Conservation (phyloP, 1,140 invertebrate species). For the Musca vetustissima region DNA sequence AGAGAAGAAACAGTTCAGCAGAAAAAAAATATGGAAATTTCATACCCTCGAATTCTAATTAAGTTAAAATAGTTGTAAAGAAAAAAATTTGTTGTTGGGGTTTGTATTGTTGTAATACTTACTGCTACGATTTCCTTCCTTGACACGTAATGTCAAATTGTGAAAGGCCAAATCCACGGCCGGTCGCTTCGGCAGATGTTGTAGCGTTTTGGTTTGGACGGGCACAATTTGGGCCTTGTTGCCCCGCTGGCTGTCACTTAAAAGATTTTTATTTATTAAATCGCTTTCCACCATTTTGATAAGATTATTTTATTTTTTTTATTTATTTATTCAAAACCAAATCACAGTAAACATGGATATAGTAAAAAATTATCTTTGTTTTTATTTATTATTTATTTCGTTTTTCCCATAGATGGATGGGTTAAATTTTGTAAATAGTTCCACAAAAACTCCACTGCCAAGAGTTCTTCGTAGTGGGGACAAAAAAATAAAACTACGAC, state of each 20-base stretch:
- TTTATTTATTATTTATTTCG: no score
- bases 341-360: background rate
- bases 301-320: slow-evolving; percentile 8
- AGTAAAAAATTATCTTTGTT: no score
- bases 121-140: slow-evolving; percentile 77
- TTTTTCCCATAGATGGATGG: background rate
- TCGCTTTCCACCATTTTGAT: slow-evolving; percentile 52
- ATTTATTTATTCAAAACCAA: slow-evolving; percentile 19
- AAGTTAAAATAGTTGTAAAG: no score
- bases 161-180: slow-evolving; percentile 86
- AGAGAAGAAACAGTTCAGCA: background rate
- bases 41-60: background rate
- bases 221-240: slow-evolving; percentile 57
- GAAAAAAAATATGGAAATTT: background rate
- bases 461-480: background rate
- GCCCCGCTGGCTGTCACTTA: slow-evolving; percentile 56
- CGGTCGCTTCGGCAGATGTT: slow-evolving; percentile 80
- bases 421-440: background rate
- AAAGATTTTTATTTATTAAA: slow-evolving; percentile 56
- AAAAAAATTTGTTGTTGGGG: no score
- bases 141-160: slow-evolving; percentile 82
- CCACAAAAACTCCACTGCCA: no score
- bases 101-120: slow-evolving; percentile 58
- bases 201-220: slow-evolving; percentile 73
- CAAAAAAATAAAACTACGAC: background rate